Percentiles rank a stretch among this genome's conserved stretches.
These are phyloP conservation scores for Hirtodrosophila cameraria DNA, from an alignment of 2,888 invertebrate species.

Conservation along the genomic window DNA sequence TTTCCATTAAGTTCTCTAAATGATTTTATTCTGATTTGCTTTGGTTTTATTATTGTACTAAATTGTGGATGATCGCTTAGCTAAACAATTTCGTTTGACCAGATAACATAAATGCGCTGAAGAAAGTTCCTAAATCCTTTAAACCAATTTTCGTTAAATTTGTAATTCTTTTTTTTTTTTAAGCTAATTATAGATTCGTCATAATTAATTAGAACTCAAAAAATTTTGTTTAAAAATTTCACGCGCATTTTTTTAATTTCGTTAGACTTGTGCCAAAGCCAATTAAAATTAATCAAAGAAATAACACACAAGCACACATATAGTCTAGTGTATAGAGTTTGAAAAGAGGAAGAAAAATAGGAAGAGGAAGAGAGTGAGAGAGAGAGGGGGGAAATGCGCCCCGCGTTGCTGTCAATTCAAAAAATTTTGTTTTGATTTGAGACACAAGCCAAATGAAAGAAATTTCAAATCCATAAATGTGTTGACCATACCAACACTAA, in stretches of 20 bases:
- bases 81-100: too few species aligned
- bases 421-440: slow-evolving; percentile 71
- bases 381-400: slow-evolving; percentile 24
- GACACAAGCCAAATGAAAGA: slow-evolving; percentile 70
- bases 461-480: slow-evolving; percentile 56
- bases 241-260: slow-evolving; percentile 46
- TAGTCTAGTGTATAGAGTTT: not conserved
- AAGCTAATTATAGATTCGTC: slow-evolving; percentile 46
- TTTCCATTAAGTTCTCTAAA: too few species aligned
- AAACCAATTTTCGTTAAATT: slow-evolving; percentile 11
- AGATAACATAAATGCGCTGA: too few species aligned
- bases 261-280: slow-evolving; percentile 68
- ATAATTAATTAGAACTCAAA: slow-evolving; percentile 25
- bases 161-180: not conserved
- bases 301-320: slow-evolving; percentile 1
- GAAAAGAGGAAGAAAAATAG: not conserved
- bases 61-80: too few species aligned
- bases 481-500: slow-evolving; percentile 35
- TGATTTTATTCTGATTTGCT: too few species aligned
- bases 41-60: too few species aligned
- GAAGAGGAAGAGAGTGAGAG: not conserved
- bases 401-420: slow-evolving; percentile 64
- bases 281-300: slow-evolving; percentile 63
- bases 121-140: slow-evolving; percentile 1
- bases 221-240: slow-evolving; percentile 52